phyloP scores from a whole-genome alignment of 2,113 vertebrate species.

The Psittacus erithacus region DNA sequence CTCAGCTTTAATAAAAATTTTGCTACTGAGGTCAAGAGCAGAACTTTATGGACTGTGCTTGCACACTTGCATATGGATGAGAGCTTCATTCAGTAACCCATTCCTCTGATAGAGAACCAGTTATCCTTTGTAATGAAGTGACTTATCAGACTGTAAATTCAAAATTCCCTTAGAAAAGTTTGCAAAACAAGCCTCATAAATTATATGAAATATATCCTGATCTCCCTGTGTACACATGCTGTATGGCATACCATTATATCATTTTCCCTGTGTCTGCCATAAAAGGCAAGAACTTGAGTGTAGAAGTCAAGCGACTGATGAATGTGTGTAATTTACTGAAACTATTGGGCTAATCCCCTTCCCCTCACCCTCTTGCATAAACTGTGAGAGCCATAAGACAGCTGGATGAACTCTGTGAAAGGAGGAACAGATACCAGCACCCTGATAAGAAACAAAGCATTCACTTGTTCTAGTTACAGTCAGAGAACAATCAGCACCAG shows the following conservation, averaged over 20 bases:
- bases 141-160: background rate
- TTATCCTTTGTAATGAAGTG: background rate
- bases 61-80: background rate
- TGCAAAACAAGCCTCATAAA: background rate
- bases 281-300: slow-evolving; percentile 39
- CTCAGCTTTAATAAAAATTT: background rate
- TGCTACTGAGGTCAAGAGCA: background rate
- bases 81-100: background rate
- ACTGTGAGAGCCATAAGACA: slow-evolving; percentile 3
- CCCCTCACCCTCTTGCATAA: background rate
- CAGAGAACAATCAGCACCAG: background rate
- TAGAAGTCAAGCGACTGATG: background rate
- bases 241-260: background rate
- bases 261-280: slow-evolving; percentile 5
- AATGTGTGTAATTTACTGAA: slow-evolving; percentile 46
- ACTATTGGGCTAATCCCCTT: slow-evolving; percentile 4
- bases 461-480: background rate
- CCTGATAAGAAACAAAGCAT: slow-evolving; percentile 52
- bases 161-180: background rate
- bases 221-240: background rate
- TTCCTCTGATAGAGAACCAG: background rate
- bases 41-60: background rate
- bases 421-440: slow-evolving; percentile 17
- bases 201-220: background rate
- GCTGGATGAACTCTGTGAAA: slow-evolving; percentile 22